Evolutionary conservation across 2,888 invertebrate genomes (phyloP).

Genomic region (Idaea aversata): DNA sequence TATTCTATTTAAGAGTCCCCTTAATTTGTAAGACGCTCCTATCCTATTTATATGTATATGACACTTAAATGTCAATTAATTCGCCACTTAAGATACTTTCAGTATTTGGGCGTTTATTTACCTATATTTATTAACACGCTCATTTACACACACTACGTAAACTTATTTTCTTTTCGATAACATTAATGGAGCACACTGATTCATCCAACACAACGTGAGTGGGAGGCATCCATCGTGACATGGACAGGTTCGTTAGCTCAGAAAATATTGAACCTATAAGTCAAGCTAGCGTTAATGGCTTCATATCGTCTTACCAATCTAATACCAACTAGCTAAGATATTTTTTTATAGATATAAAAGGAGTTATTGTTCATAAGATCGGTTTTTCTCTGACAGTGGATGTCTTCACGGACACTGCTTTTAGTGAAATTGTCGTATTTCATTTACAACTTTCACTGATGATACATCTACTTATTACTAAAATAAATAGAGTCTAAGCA

Average conservation of each 20-base stretch:
- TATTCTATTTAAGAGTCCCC: no score
- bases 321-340: constrained; percentile 12
- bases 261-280: constrained; percentile 49
- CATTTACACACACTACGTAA: background rate
- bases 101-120: background rate
- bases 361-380: constrained; percentile 16
- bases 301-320: constrained; percentile 46
- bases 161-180: background rate
- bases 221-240: constrained; percentile 19
- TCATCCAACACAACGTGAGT: constrained; percentile 3
- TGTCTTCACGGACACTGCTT: constrained; percentile 8
- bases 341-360: constrained; percentile 20
- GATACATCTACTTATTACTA: background rate
- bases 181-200: constrained; percentile 6
- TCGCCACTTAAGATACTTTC: background rate
- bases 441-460: background rate
- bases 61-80: no score
- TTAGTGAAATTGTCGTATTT: constrained; percentile 13
- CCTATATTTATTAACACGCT: background rate
- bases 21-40: no score
- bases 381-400: constrained; percentile 16
- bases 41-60: no score
- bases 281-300: constrained; percentile 47
- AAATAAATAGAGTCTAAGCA: background rate
- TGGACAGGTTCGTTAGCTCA: constrained; percentile 42